Percentiles rank a stretch among this genome's conserved stretches.
phyloP scores from a whole-genome alignment of 2,888 invertebrate genomes.

The Agonum fuliginosum region DNA sequence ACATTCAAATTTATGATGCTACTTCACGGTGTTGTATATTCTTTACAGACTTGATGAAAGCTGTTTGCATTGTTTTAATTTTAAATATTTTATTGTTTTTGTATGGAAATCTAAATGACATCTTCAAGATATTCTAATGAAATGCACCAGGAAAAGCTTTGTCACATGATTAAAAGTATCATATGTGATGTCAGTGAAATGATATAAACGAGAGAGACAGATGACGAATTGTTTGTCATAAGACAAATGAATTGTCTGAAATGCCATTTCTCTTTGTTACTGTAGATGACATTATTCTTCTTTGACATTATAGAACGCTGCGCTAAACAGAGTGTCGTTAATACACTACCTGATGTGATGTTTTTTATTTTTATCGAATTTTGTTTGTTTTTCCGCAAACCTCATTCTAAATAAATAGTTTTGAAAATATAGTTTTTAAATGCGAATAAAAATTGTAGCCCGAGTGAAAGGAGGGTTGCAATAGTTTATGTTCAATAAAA shows the following conservation, averaged over 20 bases:
- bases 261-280: conserved; percentile 49
- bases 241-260: conserved; percentile 55
- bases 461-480: no score
- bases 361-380: no score
- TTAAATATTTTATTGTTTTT: not conserved
- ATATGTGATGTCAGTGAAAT: not conserved
- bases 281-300: conserved; percentile 41
- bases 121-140: no score
- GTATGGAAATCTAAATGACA: not conserved
- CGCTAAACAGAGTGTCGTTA: conserved; percentile 21
- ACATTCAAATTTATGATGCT: not conserved
- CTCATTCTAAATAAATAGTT: no score
- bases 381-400: no score
- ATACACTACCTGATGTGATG: no score
- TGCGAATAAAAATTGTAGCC: no score
- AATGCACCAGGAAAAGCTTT: no score
- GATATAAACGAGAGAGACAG: conserved; percentile 16
- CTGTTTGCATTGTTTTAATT: not conserved
- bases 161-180: not conserved
- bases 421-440: no score
- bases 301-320: conserved; percentile 45
- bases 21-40: not conserved
- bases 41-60: not conserved
- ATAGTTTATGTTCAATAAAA: no score
- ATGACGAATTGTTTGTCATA: conserved; percentile 41